Percentiles rank a stretch among this genome's conserved stretches.
These are phyloP conservation scores for Drosophila aldrichi DNA, from an alignment of 2,888 invertebrate genomes.

Conservation along the genomic window DNA sequence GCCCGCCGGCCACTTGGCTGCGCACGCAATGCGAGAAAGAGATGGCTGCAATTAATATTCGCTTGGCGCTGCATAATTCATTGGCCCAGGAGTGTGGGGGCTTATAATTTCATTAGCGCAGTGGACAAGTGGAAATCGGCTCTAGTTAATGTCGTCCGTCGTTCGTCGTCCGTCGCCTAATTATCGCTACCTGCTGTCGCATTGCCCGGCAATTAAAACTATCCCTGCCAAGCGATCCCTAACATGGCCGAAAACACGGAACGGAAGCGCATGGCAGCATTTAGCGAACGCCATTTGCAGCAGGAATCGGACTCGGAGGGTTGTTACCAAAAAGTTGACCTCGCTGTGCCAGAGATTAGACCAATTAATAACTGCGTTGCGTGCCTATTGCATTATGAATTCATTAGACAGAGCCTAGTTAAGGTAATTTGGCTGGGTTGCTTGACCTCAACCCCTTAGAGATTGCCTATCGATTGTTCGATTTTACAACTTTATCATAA, in stretches of 20 bases:
- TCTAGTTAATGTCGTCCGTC: conserved; percentile 39
- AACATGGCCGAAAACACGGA: conserved; percentile 31
- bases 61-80: conserved; percentile 63
- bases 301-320: conserved; percentile 26
- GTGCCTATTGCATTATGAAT: conserved; percentile 64
- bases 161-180: conserved; percentile 41
- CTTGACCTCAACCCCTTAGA: conserved; percentile 3
- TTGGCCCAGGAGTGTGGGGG: conserved; percentile 28
- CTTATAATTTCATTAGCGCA: conserved; percentile 70
- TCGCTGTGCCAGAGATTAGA: neutral
- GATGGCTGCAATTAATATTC: conserved; percentile 57
- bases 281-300: conserved; percentile 75
- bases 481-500: conserved; percentile 82
- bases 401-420: conserved; percentile 66
- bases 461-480: conserved; percentile 47
- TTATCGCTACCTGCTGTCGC: conserved; percentile 53
- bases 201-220: conserved; percentile 66
- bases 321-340: conserved; percentile 25
- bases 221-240: conserved; percentile 26
- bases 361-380: conserved; percentile 45
- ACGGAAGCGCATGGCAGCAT: conserved; percentile 74
- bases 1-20: conserved; percentile 48
- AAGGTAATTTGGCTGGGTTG: conserved; percentile 52
- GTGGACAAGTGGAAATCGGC: conserved; percentile 20
- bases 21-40: conserved; percentile 61